Evolutionary conservation across 2,113 vertebrate genomes (phyloP), one percentile per base, ranked within the genome.

Genomic region (Melanostigma gelatinosum): DNA sequence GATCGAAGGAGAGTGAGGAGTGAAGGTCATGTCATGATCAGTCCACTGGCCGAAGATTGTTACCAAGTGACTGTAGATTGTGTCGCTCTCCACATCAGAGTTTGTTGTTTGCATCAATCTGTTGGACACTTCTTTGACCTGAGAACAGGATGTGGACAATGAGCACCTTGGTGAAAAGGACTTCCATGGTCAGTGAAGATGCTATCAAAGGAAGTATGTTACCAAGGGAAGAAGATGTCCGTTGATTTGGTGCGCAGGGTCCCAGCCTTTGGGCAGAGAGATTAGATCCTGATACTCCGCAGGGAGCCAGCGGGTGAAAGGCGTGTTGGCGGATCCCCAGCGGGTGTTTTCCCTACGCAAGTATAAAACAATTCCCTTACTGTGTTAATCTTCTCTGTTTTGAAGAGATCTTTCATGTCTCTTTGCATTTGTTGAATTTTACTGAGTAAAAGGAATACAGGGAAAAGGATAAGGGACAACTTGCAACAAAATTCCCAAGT

Each of bases 21-120:
- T 95, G 24, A 98, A 93, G 64, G 95, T 93, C 52, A 97, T 50
- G 82, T 98, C 96, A 0, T 99, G 97, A 80, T 97, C 97, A 0
- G 95, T 88, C 75, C 97, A 95, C 84, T 98, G 97, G 0, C 94
- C 97, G 81, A 96, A 99, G 81, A 96, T 94, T 78, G 96, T 95
- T 85, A 98, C 93, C 73, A 97, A 71, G 80, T 94, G 32, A 1
- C 95, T 90, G 32, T 94, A 94, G 3, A 91, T 18, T 9, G 80
- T 85, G 87, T 97, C 97, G 0, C 16, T 74, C 0, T 32, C 87
- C 44, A 97, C 85, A 13, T 84, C 83, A 11, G 27, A 2, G 7
- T 84, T 86, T 1, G 90, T 72, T 62, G 95, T 94, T 57, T 27
- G 46, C 34, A 97, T 75, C 0, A 98, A 95, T 5, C 57, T 55